Base-by-base conservation (phyloP, 2,797 vertebrate species). In the Falco naumanni region DNA sequence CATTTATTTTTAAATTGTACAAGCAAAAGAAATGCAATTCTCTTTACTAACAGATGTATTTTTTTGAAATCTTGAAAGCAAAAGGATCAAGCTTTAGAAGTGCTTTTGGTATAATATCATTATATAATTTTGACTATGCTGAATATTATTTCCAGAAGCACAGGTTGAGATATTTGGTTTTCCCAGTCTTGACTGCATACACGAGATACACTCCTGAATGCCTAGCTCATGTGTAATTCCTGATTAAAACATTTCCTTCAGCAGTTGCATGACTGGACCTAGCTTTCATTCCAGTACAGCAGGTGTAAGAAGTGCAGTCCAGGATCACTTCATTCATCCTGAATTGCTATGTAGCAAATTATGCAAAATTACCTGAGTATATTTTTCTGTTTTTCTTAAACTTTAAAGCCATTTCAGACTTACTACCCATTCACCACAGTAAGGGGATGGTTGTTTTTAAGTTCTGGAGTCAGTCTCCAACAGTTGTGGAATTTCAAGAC, bases 321-420 rank as follows among this genome's bases (percentile, higher is more conserved):
- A 9, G 81, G 39, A 75, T 92, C 10, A 20, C 29, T 75, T 89
- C 9, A 17, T 79, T 93, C 69, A 59, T 80, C 11, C 4, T 21
- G 13, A 75, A 79, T 37, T 69, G 15, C 59, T 71, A 54, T 29
- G 79, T 83, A 92, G 87, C 50, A 81, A 95, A 84, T 91, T 59
- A 88, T 86, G 82, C 84, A 96, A 91, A 96, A 92, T 70, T 45
- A 48, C 41, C 20, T 7, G 5, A 81, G 43, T 77, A 24, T 82
- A 77, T 95, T 90, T 90, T 92, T 89, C 75, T 85, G 39, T 13
- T 89, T 95, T 93, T 90, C 78, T 93, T 77, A 83, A 93, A 75
- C 24, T 89, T 85, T 28, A 37, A 92, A 96, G 96, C 93, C 87
- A 94, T 97, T 94, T 95, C 10, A 5, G 81, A 93, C 39, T 59